Percentiles rank a stretch among this genome's conserved stretches.
These are phyloP conservation scores for Sigmodon hispidus DNA, from an alignment of 2,113 vertebrate genomes.

Conservation along the genomic window DNA sequence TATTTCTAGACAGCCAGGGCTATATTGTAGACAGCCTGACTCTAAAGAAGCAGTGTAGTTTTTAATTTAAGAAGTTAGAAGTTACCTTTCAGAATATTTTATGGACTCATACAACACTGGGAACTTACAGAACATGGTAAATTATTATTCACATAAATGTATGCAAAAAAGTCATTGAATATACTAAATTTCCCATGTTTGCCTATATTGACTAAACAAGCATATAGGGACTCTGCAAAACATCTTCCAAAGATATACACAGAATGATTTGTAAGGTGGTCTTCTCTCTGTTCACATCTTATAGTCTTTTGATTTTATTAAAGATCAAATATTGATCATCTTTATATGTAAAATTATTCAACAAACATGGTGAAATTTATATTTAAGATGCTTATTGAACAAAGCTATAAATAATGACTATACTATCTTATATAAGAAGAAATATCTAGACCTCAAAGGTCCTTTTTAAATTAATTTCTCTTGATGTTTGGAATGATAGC, in stretches of 20 bases:
- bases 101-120: not conserved
- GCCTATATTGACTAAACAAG: not conserved
- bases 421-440: not conserved
- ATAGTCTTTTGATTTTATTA: not conserved
- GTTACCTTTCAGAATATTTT: not conserved
- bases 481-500: constrained; percentile 58
- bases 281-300: not conserved
- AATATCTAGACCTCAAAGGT: constrained; percentile 12
- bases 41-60: not conserved
- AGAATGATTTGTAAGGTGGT: not conserved
- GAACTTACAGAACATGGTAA: not conserved
- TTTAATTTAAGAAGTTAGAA: not conserved
- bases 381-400: not conserved
- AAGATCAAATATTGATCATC: not conserved
- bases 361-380: not conserved
- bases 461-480: not conserved
- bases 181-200: not conserved
- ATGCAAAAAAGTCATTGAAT: not conserved
- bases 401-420: not conserved
- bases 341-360: not conserved
- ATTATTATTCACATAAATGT: not conserved
- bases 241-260: not conserved
- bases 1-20: rapidly evolving
- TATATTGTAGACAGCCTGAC: not conserved
- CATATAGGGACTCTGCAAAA: not conserved